These are phyloP conservation scores for Coronaproctus castanopsis DNA, from an alignment of 2,888 invertebrate species.

Conservation along the genomic window DNA sequence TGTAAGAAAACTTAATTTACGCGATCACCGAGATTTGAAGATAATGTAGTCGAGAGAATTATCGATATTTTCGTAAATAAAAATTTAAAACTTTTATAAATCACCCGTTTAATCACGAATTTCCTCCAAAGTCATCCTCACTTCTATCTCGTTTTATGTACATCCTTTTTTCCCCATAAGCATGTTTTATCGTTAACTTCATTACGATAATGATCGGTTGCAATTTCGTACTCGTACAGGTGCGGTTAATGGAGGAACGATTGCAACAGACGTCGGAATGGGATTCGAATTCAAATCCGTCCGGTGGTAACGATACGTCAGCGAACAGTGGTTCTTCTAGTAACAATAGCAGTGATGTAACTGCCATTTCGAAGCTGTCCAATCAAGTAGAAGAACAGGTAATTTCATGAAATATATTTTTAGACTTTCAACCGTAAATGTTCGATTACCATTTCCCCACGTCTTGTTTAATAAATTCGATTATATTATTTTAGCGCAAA, in stretches of 20 bases:
- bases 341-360: conserved; percentile 26
- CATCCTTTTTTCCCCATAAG: neutral
- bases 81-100: too few species aligned
- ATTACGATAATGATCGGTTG: neutral
- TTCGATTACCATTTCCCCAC: too few species aligned
- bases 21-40: too few species aligned
- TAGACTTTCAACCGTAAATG: too few species aligned
- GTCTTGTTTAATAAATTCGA: too few species aligned
- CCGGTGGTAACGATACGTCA: conserved; percentile 1
- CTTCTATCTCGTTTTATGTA: neutral
- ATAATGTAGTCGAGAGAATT: too few species aligned
- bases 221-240: conserved; percentile 21
- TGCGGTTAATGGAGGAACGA: conserved; percentile 31
- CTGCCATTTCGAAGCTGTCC: conserved; percentile 48
- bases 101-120: too few species aligned
- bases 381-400: conserved; percentile 74
- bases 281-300: conserved; percentile 16
- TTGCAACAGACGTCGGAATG: conserved; percentile 25
- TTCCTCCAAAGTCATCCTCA: too few species aligned
- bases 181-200: neutral
- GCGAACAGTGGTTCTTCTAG: conserved; percentile 9
- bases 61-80: too few species aligned
- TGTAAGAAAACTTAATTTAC: too few species aligned
- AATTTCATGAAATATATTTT: conserved; percentile 18
- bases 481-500: too few species aligned